A percentile compares a stretch with the other conserved stretches of the same genome.
Conservation (phyloP, 2,797 vertebrate genomes). For the Nyctibius grandis region DNA sequence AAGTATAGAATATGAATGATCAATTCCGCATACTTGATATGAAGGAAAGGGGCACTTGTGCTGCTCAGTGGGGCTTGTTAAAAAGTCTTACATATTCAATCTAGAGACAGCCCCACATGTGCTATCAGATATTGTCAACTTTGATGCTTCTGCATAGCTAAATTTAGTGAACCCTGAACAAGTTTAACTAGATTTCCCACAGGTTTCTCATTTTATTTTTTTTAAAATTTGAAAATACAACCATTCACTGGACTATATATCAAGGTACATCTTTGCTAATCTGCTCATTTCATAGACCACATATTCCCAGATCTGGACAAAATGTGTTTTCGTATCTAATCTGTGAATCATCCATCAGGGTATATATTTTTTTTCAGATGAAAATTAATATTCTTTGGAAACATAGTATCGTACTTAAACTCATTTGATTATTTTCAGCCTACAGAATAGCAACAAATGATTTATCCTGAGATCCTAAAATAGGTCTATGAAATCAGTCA, state of each 20-base stretch:
- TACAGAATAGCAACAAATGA: background rate
- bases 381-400: background rate
- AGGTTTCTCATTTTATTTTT: background rate
- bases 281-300: background rate
- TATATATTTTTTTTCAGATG: background rate
- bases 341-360: background rate
- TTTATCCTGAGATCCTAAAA: background rate
- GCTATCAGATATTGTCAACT: background rate
- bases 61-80: background rate
- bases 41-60: background rate
- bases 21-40: background rate
- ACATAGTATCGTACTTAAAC: background rate
- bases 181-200: background rate
- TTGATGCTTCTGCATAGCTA: background rate
- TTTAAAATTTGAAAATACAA: background rate
- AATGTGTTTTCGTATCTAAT: background rate
- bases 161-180: background rate
- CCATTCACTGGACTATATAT: background rate
- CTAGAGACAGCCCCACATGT: background rate
- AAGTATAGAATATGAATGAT: background rate
- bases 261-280: background rate
- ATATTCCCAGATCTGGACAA: background rate
- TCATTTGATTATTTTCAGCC: background rate
- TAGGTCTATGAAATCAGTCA: fast-evolving
- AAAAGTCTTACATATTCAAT: background rate